Percentiles rank a stretch among this genome's conserved stretches.
Conservation (phyloP, 2,113 vertebrate genomes). For the Halichoerus grypus region DNA sequence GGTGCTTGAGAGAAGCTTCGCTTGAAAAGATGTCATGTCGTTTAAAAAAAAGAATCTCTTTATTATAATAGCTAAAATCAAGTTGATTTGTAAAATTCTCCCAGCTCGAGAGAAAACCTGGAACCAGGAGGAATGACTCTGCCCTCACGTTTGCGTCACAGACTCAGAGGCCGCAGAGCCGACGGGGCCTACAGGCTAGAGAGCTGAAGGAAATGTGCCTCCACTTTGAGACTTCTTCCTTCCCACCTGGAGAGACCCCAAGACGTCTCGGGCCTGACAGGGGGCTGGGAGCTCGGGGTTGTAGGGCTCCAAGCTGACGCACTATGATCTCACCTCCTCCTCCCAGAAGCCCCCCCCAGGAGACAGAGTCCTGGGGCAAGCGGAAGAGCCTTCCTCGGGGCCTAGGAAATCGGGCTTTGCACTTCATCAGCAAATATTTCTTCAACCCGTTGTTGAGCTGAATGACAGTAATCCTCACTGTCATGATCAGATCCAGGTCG, state of each 20-base stretch:
- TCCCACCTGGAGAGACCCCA: too few species aligned
- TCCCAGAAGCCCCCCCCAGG: not conserved
- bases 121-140: not conserved
- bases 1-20: not conserved
- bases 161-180: not conserved
- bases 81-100: conserved; percentile 38
- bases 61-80: not conserved
- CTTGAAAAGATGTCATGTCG: not conserved
- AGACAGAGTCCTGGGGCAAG: not conserved
- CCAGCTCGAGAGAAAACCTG: not conserved
- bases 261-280: not conserved
- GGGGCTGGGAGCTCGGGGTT: not conserved
- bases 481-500: rapidly evolving
- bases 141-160: not conserved
- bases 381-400: not conserved
- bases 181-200: not conserved
- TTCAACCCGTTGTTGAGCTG: not conserved
- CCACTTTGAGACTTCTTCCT: not conserved
- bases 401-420: not conserved
- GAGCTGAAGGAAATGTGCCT: rapidly evolving
- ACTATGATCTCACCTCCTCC: not conserved
- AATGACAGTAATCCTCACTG: not conserved
- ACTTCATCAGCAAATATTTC: not conserved
- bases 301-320: not conserved
- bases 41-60: not conserved